A percentile compares a stretch with the other conserved stretches of the same genome.
phyloP scores from a whole-genome alignment of 2,113 vertebrate species.

The Phoenicopterus ruber region DNA sequence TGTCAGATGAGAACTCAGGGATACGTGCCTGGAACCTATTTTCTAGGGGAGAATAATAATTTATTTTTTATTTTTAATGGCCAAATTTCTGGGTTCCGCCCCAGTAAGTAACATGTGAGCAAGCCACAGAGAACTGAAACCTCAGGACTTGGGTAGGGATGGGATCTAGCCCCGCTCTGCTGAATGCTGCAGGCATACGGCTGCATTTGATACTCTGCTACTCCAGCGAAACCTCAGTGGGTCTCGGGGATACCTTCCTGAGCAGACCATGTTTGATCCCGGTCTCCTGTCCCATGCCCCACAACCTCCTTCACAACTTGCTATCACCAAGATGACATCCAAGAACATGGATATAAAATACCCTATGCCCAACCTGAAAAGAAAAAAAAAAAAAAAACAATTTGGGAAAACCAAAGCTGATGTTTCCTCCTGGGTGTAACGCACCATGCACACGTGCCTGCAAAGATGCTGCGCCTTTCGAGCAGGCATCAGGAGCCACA shows the following conservation, averaged over 20 bases:
- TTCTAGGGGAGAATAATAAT: neutral
- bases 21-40: neutral
- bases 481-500: neutral
- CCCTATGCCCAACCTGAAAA: neutral
- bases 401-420: neutral
- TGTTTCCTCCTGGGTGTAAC: neutral
- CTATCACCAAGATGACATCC: neutral
- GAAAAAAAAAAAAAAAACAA: neutral
- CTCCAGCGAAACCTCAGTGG: neutral
- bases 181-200: neutral
- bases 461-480: neutral
- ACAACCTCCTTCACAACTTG: neutral
- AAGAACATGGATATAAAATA: neutral
- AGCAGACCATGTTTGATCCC: neutral
- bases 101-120: neutral
- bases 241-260: neutral
- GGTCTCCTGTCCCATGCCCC: neutral
- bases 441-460: rapidly evolving
- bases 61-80: neutral
- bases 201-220: rapidly evolving
- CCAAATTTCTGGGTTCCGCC: neutral
- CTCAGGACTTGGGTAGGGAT: neutral
- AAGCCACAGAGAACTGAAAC: neutral
- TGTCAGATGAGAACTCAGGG: neutral
- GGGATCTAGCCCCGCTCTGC: neutral